phyloP scores from a whole-genome alignment of 2,888 invertebrate genomes.

The Mellilla xanthometata region DNA sequence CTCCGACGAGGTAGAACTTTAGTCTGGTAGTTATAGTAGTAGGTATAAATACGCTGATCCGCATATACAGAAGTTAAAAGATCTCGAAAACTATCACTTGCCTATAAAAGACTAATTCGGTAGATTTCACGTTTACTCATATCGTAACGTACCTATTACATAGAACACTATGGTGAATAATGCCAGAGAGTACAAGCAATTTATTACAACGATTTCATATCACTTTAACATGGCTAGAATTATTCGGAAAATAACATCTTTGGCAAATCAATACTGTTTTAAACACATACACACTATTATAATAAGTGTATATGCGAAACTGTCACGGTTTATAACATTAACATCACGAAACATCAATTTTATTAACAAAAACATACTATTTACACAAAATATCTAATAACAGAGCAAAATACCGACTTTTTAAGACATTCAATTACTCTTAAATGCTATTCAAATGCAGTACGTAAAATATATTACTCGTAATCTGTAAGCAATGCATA shows the following conservation, averaged over 20 bases:
- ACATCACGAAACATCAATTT: slow-evolving; percentile 74
- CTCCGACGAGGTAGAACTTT: slow-evolving; percentile 43
- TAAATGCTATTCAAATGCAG: too few species aligned
- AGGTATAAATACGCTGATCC: slow-evolving; percentile 54
- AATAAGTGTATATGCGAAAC: slow-evolving; percentile 36
- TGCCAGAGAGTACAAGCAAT: slow-evolving; percentile 41
- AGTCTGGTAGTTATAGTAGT: slow-evolving; percentile 47
- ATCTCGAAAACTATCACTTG: slow-evolving; percentile 64
- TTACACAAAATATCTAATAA: slow-evolving; percentile 54
- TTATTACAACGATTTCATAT: slow-evolving; percentile 23
- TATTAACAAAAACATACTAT: slow-evolving; percentile 75
- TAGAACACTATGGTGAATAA: slow-evolving; percentile 72
- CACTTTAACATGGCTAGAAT: slow-evolving; percentile 17
- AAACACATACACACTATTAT: slow-evolving; percentile 4
- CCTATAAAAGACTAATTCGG: slow-evolving; percentile 78
- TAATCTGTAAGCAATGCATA: too few species aligned
- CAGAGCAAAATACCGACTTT: slow-evolving; percentile 70
- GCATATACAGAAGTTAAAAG: slow-evolving; percentile 57
- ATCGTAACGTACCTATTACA: slow-evolving; percentile 45
- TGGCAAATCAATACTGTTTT: slow-evolving; percentile 29
- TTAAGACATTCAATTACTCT: too few species aligned
- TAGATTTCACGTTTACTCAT: slow-evolving; percentile 56
- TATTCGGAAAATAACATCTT: slow-evolving; percentile 25
- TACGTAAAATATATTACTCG: too few species aligned
- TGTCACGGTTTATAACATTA: slow-evolving; percentile 65